These are phyloP conservation scores for Ctenochaetus hawaiiensis DNA, from an alignment of 2,797 vertebrate species.

Conservation along the genomic window DNA sequence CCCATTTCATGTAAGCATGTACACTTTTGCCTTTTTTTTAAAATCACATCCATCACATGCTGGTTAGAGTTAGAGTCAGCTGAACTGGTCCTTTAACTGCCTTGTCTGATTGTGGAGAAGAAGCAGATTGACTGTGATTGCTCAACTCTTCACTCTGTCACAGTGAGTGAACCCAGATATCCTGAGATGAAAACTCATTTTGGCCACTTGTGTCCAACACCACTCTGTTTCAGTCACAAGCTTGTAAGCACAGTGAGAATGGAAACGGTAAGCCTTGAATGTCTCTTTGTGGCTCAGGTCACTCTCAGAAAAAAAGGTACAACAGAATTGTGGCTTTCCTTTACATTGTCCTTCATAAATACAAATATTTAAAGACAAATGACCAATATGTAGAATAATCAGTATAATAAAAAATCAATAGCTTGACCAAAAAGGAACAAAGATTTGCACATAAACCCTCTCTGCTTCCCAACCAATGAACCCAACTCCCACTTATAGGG, in stretches of 20 bases:
- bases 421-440: not conserved
- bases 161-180: conserved; percentile 30
- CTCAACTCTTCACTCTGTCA: conserved; percentile 15
- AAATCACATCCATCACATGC: too few relatives aligned
- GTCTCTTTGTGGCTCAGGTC: not conserved
- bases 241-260: not conserved
- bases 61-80: not conserved
- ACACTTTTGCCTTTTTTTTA: too few relatives aligned
- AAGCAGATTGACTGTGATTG: conserved; percentile 20
- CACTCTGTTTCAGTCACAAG: conserved; percentile 15
- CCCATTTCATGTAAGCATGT: not conserved
- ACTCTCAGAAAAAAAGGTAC: not conserved
- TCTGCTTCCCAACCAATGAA: not conserved
- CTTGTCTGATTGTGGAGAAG: conserved; percentile 6
- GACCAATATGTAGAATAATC: not conserved
- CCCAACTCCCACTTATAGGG: not conserved
- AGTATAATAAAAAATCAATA: not conserved
- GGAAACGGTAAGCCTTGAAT: not conserved
- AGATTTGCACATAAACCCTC: not conserved
- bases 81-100: not conserved
- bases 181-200: conserved; percentile 11
- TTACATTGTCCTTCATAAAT: not conserved
- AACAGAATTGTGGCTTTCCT: not conserved
- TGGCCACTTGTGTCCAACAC: conserved; percentile 13
- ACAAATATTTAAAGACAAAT: not conserved